These are phyloP conservation scores for Galagoides demidoff DNA, from an alignment of 2,797 vertebrate genomes.

Conservation along the genomic window DNA sequence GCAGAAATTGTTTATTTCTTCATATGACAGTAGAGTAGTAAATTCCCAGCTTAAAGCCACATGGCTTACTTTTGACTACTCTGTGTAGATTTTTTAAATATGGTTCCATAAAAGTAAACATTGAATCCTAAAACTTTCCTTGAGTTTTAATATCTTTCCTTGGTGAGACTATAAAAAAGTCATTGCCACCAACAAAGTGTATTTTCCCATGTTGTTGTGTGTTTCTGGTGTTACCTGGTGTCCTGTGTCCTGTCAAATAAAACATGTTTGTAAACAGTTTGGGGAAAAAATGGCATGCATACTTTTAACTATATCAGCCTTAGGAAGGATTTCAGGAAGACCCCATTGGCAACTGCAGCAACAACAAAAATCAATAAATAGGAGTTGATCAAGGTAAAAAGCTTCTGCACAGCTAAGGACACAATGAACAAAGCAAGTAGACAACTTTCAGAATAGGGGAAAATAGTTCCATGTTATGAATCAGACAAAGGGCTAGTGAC, in stretches of 20 bases:
- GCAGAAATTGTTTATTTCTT: constrained; percentile 7
- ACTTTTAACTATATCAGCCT: not conserved
- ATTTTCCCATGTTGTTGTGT: not conserved
- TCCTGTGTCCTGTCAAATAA: not conserved
- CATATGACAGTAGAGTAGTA: not conserved
- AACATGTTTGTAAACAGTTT: constrained; percentile 2
- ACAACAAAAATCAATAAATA: too few relatives aligned
- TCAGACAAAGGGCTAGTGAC: too few relatives aligned
- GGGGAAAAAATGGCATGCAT: constrained; percentile 11
- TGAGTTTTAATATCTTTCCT: not conserved
- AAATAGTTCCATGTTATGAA: too few relatives aligned
- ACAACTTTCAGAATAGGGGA: too few relatives aligned
- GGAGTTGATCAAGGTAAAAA: too few relatives aligned
- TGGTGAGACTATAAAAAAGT: not conserved
- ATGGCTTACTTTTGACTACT: not conserved
- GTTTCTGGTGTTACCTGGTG: not conserved
- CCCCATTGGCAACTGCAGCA: too few relatives aligned
- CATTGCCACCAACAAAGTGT: not conserved
- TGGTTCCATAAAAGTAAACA: not conserved
- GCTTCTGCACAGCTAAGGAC: too few relatives aligned
- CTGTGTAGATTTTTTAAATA: constrained; percentile 12
- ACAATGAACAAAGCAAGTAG: too few relatives aligned
- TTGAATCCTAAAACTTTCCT: not conserved
- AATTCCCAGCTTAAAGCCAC: not conserved
- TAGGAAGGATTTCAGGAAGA: too few relatives aligned